These are phyloP conservation scores for Suncus etruscus DNA, from an alignment of 2,113 vertebrate genomes.

Conservation along the genomic window DNA sequence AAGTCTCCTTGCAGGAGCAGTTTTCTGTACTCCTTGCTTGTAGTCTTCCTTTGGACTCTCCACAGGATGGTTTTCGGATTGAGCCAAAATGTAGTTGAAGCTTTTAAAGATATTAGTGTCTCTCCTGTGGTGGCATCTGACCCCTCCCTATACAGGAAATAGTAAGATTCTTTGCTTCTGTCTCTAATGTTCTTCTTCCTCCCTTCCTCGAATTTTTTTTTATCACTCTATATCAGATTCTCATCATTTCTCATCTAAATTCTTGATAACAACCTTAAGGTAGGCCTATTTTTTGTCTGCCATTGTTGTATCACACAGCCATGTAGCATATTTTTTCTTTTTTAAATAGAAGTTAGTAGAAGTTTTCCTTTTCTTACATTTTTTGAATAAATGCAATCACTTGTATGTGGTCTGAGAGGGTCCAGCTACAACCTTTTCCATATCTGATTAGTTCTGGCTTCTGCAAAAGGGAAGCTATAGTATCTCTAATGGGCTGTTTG, in stretches of 20 bases:
- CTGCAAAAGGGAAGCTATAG: background rate
- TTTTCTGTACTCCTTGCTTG: background rate
- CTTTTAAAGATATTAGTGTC: background rate
- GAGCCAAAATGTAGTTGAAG: background rate
- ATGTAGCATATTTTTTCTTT: background rate
- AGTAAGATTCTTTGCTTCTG: background rate
- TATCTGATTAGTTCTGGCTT: background rate
- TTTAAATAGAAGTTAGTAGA: slow-evolving; percentile 34
- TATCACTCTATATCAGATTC: background rate
- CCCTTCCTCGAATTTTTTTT: background rate
- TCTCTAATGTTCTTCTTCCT: slow-evolving; percentile 23
- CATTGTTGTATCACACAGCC: background rate
- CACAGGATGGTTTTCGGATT: background rate
- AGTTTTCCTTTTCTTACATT: background rate
- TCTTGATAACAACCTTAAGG: slow-evolving; percentile 17
- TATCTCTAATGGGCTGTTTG: background rate
- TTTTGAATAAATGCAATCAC: background rate
- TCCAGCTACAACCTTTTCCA: background rate
- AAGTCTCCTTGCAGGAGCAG: background rate
- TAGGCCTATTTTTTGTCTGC: background rate
- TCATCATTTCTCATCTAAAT: slow-evolving; percentile 19
- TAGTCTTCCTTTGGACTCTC: background rate
- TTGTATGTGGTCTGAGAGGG: background rate
- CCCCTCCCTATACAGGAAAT: too few species aligned
- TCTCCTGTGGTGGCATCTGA: background rate